Evolutionary conservation across 2,797 vertebrate species (phyloP).

Genomic region (Knipowitschia caucasica): DNA sequence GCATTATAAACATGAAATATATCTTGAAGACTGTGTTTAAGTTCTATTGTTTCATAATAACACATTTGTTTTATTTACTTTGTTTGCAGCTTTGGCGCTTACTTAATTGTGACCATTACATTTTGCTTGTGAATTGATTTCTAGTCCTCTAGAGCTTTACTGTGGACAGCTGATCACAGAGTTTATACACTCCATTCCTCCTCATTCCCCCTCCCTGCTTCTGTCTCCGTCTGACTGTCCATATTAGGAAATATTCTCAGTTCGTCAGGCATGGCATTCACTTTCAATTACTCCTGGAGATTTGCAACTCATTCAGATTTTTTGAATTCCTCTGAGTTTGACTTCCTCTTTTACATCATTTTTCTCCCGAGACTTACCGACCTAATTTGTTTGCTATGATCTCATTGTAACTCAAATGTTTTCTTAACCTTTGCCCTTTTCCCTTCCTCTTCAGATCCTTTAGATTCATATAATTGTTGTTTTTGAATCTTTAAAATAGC

Average conservation of each 20-base stretch:
- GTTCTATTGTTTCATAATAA: too few species aligned
- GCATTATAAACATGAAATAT: too few species aligned
- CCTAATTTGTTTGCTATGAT: constrained; percentile 27
- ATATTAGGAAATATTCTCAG: constrained; percentile 74
- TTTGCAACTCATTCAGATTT: neutral
- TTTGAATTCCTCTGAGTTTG: neutral
- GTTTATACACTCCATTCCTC: constrained; percentile 27
- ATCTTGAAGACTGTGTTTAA: too few species aligned
- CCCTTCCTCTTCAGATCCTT: constrained; percentile 23
- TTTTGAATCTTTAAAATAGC: neutral
- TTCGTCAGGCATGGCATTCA: constrained; percentile 39
- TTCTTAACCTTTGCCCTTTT: constrained; percentile 24
- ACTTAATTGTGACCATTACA: neutral
- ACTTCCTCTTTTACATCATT: constrained; percentile 8
- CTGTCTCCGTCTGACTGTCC: constrained; percentile 53
- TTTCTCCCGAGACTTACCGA: neutral
- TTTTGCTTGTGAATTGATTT: neutral
- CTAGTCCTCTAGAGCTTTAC: neutral
- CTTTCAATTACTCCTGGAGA: constrained; percentile 24
- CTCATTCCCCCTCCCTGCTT: constrained; percentile 21
- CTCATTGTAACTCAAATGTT: constrained; percentile 38
- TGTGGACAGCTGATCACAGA: constrained; percentile 35
- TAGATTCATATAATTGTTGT: neutral
- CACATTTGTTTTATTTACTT: too few species aligned
- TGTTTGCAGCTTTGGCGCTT: neutral